Base-by-base conservation (phyloP, 1,140 invertebrate species). In the Zaprionus lachaisei region DNA sequence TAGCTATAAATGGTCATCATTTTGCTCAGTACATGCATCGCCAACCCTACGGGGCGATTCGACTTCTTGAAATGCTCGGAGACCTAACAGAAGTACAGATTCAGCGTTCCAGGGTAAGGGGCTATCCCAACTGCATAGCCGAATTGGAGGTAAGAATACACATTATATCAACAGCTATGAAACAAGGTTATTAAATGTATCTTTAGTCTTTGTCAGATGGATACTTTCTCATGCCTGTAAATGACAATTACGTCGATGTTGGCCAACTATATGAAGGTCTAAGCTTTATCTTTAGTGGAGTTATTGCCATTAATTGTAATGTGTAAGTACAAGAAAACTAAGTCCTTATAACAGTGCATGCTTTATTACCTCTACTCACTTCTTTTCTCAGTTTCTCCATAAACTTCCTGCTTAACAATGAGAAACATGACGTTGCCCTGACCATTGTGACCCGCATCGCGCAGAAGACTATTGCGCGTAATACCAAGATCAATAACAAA, bases 371-470 rank as follows among this genome's bases (percentile, higher is more conserved):
- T 22, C 1, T 37, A 20, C 6, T 37, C 2, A 66, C 38, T 12
- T 9, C 1, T 14, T 37, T n/a, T 56, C 4, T 24, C 22, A 96
- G 95, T 75, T 96, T 96, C 89, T 92, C 94, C 4, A 93, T 96
- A 31, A 95, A 96, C 92, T 92, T 96, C 41, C 92, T 93, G 78
- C 93, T 94, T 70, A 94, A 94, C 37, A 80, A 86, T 17, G 57
- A 79, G 4, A 71, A 92, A 2, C 93, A 92, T 26, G 96, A 97
- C 83, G 94, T 97, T 54, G 96, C 96, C 0, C 93, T 98, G 22
- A 97, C 98, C 91, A 95, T 98, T 56, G 97, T 97, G 93, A 95
- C 96, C 1, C 95, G 96, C 26, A 87, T 97, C 51, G 94, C 95
- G 22, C 94, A 96, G 72, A 94, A 94, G 34, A 95, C 95, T 73